phyloP scores from a whole-genome alignment of 2,888 invertebrate genomes.

The Ceraclea dissimilis region DNA sequence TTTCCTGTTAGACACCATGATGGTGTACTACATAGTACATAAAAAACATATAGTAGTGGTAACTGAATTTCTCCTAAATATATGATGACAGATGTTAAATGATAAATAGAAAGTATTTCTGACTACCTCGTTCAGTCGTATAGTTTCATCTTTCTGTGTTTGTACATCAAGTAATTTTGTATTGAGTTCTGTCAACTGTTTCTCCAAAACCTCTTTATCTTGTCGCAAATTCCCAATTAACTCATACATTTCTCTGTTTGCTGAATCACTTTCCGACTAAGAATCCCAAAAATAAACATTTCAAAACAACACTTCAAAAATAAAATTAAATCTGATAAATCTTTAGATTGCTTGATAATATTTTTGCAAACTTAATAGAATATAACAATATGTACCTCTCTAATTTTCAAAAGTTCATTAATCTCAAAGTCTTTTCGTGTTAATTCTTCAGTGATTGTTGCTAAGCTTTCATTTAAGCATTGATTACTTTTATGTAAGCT shows the following conservation, averaged over 20 bases:
- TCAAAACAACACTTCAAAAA: background rate
- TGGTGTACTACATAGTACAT: too few relatives aligned
- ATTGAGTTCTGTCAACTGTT: background rate
- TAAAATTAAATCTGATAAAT: background rate
- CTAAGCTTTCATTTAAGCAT: background rate
- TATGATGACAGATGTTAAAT: background rate
- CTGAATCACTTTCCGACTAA: background rate
- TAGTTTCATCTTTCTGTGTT: constrained; percentile 10
- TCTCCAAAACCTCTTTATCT: constrained; percentile 6
- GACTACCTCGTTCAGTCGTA: constrained; percentile 7
- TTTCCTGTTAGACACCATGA: too few relatives aligned
- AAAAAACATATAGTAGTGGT: too few relatives aligned
- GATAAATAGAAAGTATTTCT: background rate
- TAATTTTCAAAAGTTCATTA: background rate
- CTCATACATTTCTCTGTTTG: background rate
- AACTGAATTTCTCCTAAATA: too few relatives aligned
- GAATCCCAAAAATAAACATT: background rate
- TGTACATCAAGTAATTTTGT: background rate
- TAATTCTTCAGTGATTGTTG: background rate
- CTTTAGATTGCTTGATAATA: too few relatives aligned
- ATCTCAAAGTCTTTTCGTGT: background rate
- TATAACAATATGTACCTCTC: constrained; percentile 2
- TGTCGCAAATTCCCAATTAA: background rate
- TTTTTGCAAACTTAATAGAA: background rate
- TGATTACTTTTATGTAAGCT: background rate